Evolutionary conservation across 2,797 vertebrate genomes (phyloP).

Genomic region (Linurgus olivaceus): DNA sequence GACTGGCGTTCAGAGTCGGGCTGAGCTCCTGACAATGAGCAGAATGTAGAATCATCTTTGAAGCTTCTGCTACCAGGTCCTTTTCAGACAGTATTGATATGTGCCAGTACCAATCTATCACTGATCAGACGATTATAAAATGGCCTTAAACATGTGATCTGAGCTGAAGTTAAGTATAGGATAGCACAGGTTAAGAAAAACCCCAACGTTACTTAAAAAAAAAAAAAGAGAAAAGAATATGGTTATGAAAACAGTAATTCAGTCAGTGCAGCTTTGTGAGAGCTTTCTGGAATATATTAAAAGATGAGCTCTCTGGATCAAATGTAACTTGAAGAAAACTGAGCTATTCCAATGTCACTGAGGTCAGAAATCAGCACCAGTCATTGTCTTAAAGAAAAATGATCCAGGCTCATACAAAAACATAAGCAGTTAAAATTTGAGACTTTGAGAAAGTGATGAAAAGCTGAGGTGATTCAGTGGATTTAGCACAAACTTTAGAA

Average conservation of each 20-base stretch:
- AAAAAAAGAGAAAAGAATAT: background rate
- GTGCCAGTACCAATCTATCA: background rate
- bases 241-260: background rate
- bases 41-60: background rate
- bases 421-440: background rate
- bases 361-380: background rate
- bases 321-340: background rate
- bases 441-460: background rate
- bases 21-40: background rate
- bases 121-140: background rate
- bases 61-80: background rate
- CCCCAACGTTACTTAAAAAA: accelerated
- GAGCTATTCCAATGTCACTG: background rate
- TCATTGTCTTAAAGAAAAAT: background rate
- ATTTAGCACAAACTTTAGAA: background rate
- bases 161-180: background rate
- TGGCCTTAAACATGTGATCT: background rate
- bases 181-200: background rate
- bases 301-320: background rate
- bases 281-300: background rate
- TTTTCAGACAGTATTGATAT: background rate
- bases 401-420: background rate
- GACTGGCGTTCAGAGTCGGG: background rate
- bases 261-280: background rate
- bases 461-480: background rate